Conservation (phyloP, 2,888 invertebrate species). For the Syrphus vitripennis region DNA sequence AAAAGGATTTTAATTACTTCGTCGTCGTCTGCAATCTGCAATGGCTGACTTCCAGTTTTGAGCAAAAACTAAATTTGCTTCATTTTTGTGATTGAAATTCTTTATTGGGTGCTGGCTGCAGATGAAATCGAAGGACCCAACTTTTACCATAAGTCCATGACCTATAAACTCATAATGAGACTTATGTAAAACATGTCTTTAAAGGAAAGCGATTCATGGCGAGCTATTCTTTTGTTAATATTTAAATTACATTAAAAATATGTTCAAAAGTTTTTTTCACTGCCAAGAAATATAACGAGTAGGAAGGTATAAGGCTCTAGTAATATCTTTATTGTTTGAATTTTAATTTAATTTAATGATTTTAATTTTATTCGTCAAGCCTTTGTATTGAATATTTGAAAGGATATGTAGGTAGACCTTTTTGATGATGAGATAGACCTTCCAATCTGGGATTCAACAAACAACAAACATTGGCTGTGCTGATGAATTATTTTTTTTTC, state of each 20-base stretch:
- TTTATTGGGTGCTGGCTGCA: not conserved
- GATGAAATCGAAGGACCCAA: not conserved
- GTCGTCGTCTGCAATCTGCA: too few species aligned
- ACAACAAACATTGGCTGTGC: too few species aligned
- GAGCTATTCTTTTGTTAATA: not conserved
- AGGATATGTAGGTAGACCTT: too few species aligned
- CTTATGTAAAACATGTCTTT: not conserved
- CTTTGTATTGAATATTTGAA: not conserved
- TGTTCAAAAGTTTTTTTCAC: not conserved
- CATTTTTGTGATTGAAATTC: not conserved
- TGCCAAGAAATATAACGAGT: slow-evolving; percentile 2
- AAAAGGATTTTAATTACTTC: not conserved
- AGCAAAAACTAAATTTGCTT: not conserved
- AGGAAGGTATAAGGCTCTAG: too few species aligned
- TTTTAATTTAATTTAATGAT: slow-evolving; percentile 23
- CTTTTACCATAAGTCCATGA: not conserved
- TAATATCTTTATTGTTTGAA: not conserved
- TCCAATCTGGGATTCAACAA: not conserved
- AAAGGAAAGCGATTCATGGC: not conserved
- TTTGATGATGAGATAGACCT: not conserved
- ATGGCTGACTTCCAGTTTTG: not conserved
- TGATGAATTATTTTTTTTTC: too few species aligned
- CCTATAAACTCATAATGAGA: not conserved
- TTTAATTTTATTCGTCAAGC: not conserved
- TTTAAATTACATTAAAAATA: not conserved